These are phyloP conservation scores for Cynocephalus volans DNA, from an alignment of 2,113 vertebrate genomes.

Conservation along the genomic window DNA sequence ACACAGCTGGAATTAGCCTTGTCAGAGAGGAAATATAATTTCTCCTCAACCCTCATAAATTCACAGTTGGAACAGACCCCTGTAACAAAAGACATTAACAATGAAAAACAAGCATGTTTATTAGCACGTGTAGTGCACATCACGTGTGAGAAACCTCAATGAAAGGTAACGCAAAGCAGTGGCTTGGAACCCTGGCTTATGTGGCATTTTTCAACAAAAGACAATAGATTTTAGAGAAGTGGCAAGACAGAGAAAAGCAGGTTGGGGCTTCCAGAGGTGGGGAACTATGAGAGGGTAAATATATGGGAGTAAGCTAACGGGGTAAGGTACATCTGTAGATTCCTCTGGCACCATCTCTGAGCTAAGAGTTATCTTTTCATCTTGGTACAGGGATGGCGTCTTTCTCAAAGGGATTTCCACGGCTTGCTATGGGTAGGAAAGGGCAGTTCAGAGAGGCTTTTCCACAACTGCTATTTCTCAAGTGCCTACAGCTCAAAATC, in stretches of 20 bases:
- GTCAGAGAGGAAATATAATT: background rate
- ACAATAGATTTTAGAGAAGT: background rate
- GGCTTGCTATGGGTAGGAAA: background rate
- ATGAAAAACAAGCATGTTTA: background rate
- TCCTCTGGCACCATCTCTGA: background rate
- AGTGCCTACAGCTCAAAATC: background rate
- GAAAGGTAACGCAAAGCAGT: background rate
- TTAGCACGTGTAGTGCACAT: background rate
- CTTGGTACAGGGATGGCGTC: background rate
- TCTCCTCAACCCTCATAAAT: background rate
- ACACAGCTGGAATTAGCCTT: background rate
- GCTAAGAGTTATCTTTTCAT: background rate
- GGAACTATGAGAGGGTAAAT: background rate
- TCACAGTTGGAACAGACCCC: background rate
- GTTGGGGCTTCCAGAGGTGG: background rate
- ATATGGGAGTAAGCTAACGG: background rate
- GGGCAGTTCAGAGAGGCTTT: background rate
- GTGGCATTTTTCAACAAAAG: background rate
- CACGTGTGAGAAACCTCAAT: background rate
- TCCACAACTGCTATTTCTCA: background rate
- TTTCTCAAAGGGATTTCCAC: background rate
- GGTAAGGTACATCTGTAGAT: background rate
- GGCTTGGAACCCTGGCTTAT: background rate
- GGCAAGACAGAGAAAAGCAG: background rate
- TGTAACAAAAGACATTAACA: background rate